A percentile compares a stretch with the other conserved stretches of the same genome.
phyloP scores from a whole-genome alignment of 1,140 invertebrate species.

The Cotesia typhae region DNA sequence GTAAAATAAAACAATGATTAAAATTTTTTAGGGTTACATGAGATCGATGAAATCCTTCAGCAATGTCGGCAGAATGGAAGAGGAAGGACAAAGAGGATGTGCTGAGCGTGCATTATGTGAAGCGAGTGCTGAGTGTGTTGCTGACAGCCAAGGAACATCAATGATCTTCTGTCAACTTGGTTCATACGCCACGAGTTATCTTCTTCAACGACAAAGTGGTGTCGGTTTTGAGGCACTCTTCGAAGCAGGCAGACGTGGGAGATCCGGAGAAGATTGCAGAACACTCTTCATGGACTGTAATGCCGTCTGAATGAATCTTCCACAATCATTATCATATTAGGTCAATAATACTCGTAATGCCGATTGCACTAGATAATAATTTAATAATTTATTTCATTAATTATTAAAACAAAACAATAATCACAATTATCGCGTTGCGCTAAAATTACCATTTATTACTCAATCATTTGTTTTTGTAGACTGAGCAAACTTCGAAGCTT shows the following conservation, averaged over 20 bases:
- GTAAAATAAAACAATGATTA: not conserved
- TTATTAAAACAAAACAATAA: constrained; percentile 27
- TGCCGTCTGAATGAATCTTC: constrained; percentile 72
- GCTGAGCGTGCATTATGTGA: constrained; percentile 76
- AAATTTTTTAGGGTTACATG: constrained; percentile 75
- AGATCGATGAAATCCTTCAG: constrained; percentile 73
- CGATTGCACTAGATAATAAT: constrained; percentile 19
- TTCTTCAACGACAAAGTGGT: constrained; percentile 78
- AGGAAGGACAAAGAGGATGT: constrained; percentile 73
- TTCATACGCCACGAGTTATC: constrained; percentile 87
- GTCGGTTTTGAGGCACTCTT: constrained; percentile 82
- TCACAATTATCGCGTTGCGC: not conserved
- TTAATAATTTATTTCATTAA: not conserved
- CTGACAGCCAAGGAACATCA: constrained; percentile 79
- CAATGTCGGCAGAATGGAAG: constrained; percentile 74
- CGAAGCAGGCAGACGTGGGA: constrained; percentile 82
- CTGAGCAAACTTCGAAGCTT: constrained; percentile 42
- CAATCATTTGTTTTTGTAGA: constrained; percentile 35
- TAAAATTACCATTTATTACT: no score
- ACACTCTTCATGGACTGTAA: constrained; percentile 86
- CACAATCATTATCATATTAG: no score
- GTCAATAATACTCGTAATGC: no score
- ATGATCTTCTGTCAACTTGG: constrained; percentile 91
- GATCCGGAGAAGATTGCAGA: constrained; percentile 84
- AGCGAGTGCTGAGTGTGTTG: constrained; percentile 86